phyloP scores from a whole-genome alignment of 2,113 vertebrate genomes.

The Phocoena phocoena region DNA sequence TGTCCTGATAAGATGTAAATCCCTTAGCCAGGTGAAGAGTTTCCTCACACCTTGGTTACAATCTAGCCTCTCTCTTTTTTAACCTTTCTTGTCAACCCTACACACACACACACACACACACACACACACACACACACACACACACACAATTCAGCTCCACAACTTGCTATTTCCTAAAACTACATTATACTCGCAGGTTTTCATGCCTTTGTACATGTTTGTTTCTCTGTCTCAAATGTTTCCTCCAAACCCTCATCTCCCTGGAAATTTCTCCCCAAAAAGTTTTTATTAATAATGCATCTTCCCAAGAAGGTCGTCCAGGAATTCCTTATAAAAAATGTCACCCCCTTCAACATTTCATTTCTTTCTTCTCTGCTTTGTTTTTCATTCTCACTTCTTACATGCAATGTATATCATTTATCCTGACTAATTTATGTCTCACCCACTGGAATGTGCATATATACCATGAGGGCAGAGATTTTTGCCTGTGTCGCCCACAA shows the following conservation, averaged over 20 bases:
- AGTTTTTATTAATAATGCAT: background rate
- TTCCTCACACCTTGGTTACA: background rate
- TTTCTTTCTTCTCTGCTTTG: background rate
- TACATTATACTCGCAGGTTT: background rate
- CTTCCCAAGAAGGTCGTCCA: background rate
- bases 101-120: accelerated
- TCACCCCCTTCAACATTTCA: background rate
- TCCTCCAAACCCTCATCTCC: background rate
- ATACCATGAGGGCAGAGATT: background rate
- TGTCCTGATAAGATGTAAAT: background rate
- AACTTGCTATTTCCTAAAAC: background rate
- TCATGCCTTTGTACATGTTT: background rate
- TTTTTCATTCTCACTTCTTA: background rate
- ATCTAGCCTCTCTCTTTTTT: background rate
- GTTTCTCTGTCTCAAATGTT: background rate
- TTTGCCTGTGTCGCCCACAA: background rate
- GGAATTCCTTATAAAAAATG: background rate
- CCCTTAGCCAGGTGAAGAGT: background rate
- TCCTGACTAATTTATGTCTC: background rate
- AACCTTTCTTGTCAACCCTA: background rate
- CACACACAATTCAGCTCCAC: background rate
- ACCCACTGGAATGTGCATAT: background rate
- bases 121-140: accelerated
- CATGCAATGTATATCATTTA: background rate
- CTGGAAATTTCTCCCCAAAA: background rate